These are phyloP conservation scores for Neopipo cinnamomea DNA, from an alignment of 2,113 vertebrate genomes.

Conservation along the genomic window DNA sequence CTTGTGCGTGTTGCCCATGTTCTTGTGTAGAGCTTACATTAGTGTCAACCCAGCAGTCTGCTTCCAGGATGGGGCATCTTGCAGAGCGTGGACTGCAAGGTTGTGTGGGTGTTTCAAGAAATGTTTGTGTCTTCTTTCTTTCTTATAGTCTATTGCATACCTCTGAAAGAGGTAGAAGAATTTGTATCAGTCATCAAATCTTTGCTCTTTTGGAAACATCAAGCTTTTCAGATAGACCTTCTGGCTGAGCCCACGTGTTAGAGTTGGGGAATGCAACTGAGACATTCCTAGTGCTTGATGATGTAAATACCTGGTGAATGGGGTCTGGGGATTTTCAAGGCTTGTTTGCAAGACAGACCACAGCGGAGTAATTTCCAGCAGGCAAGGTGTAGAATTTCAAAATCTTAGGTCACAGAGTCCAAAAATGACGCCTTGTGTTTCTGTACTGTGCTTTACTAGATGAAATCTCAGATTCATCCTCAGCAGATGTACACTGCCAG, in stretches of 20 bases:
- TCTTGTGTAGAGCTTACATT: background rate
- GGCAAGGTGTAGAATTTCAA: constrained; percentile 5
- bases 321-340: background rate
- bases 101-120: background rate
- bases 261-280: accelerated
- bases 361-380: constrained; percentile 18
- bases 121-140: background rate
- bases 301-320: background rate
- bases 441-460: background rate
- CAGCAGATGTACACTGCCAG: background rate
- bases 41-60: background rate
- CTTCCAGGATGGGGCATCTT: background rate
- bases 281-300: background rate
- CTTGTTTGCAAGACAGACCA: constrained; percentile 14
- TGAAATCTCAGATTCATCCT: constrained; percentile 32
- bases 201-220: background rate
- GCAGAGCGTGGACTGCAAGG: background rate
- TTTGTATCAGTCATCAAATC: background rate
- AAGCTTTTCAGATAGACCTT: background rate
- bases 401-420: background rate
- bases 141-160: background rate
- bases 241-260: background rate
- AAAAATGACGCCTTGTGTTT: constrained; percentile 33
- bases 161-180: background rate
- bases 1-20: background rate